A percentile compares a stretch with the other conserved stretches of the same genome.
These are phyloP conservation scores for Cataglyphis rosenhaueri DNA, from an alignment of 2,888 invertebrate species.

Conservation along the genomic window DNA sequence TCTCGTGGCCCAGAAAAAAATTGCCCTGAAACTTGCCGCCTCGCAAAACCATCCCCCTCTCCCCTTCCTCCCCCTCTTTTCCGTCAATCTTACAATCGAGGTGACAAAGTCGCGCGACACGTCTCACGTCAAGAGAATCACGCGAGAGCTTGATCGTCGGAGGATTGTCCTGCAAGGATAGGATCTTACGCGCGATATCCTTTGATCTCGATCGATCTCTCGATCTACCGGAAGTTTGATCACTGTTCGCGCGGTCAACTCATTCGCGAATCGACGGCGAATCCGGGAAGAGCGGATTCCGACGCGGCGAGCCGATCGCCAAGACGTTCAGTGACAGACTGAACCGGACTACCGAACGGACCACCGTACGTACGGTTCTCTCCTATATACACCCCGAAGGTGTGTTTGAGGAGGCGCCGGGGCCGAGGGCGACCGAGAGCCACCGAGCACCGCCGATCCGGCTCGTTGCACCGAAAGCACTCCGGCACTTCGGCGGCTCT, in stretches of 20 bases:
- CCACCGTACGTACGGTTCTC: slow-evolving; percentile 54
- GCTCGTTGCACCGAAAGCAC: slow-evolving; percentile 66
- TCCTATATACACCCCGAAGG: slow-evolving; percentile 69
- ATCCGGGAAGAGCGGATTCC: slow-evolving; percentile 11
- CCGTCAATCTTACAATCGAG: not conserved
- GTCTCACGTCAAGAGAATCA: not conserved
- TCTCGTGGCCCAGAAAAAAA: not conserved
- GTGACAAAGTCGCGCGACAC: not conserved
- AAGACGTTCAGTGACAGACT: slow-evolving; percentile 77
- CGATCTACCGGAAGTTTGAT: not conserved
- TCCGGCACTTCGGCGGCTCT: not conserved
- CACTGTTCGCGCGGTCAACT: slow-evolving; percentile 21
- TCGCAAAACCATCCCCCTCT: not conserved
- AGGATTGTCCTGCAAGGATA: slow-evolving; percentile 41
- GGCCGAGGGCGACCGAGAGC: slow-evolving; percentile 72
- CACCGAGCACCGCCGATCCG: slow-evolving; percentile 71
- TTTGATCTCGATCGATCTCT: not conserved
- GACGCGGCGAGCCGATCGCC: slow-evolving; percentile 59
- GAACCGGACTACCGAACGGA: slow-evolving; percentile 63
- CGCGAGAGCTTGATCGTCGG: not conserved
- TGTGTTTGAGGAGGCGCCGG: slow-evolving; percentile 71
- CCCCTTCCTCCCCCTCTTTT: too few relatives aligned
- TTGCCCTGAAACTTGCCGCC: not conserved
- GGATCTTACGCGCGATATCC: not conserved
- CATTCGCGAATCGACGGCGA: slow-evolving; percentile 7